Conservation (phyloP, 2,888 invertebrate genomes). For the Lucinisca nassula region DNA sequence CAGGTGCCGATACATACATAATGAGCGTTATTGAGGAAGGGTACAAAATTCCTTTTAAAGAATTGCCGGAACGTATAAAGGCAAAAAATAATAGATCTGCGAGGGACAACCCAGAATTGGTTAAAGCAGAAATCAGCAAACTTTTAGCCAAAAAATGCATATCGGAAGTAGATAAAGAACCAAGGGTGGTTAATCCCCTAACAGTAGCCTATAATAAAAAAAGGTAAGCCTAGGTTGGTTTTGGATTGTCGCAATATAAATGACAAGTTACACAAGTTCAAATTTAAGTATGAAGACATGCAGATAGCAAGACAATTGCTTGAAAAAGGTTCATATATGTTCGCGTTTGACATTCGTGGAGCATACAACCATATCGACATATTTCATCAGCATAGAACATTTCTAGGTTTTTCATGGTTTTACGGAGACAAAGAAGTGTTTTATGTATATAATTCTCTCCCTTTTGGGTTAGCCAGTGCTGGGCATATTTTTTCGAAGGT, state of each 20-base stretch:
- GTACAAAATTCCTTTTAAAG: slow-evolving; percentile 23
- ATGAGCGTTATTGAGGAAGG: slow-evolving; percentile 20
- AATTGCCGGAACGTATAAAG: background rate
- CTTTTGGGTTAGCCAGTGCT: no score
- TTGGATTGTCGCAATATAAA: no score
- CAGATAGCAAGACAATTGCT: slow-evolving; percentile 9
- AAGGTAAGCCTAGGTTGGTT: no score
- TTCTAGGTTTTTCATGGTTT: slow-evolving; percentile 51
- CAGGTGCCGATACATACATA: slow-evolving; percentile 1
- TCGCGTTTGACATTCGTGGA: background rate
- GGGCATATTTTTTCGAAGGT: no score
- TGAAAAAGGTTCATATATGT: background rate
- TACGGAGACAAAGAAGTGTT: background rate
- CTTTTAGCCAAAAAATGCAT: no score
- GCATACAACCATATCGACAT: background rate
- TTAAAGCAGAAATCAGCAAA: background rate
- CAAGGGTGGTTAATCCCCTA: no score
- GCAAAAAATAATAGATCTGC: slow-evolving; percentile 17
- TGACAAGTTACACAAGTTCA: no score
- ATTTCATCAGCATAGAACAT: background rate
- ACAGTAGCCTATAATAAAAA: no score
- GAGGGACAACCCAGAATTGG: slow-evolving; percentile 4
- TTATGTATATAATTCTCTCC: no score
- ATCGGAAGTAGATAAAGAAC: no score
- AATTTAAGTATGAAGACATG: slow-evolving; percentile 50